phyloP scores from a whole-genome alignment of 2,797 vertebrate genomes.

The Lithobates pipiens region DNA sequence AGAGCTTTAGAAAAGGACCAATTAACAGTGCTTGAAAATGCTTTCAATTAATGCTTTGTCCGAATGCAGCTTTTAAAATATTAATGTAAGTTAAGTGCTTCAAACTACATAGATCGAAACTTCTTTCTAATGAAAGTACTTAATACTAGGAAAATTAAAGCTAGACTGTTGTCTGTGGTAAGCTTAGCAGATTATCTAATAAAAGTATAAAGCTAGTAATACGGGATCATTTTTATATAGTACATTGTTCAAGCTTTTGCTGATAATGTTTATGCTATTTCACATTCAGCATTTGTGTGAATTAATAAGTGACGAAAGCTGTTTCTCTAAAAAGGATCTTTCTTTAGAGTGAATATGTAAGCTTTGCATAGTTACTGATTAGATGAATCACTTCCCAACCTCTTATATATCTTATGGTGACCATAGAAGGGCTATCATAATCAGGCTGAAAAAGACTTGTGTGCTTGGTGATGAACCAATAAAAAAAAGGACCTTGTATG shows the following conservation, averaged over 20 bases:
- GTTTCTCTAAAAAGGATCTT: neutral
- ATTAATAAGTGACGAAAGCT: neutral
- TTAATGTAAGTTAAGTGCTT: constrained; percentile 56
- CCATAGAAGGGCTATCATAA: neutral
- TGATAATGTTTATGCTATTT: neutral
- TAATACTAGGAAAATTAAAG: constrained; percentile 46
- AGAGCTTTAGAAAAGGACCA: constrained; percentile 28
- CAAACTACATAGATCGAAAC: constrained; percentile 41
- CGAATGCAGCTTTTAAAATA: constrained; percentile 45
- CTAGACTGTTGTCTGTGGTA: neutral
- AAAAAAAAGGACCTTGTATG: too few relatives aligned
- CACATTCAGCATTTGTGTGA: neutral
- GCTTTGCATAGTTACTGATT: neutral
- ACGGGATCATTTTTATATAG: neutral
- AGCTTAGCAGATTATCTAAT: neutral
- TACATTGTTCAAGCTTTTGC: neutral
- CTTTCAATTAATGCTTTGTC: constrained; percentile 44
- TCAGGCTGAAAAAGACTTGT: neutral
- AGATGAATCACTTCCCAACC: neutral
- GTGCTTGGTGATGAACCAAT: neutral
- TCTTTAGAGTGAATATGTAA: neutral
- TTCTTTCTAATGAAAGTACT: constrained; percentile 42
- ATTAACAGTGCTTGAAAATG: constrained; percentile 37
- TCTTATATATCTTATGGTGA: neutral
- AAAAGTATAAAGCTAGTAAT: constrained; percentile 1